Evolutionary conservation across 2,888 invertebrate species (phyloP).

Genomic region (Drosophila diplacantha): DNA sequence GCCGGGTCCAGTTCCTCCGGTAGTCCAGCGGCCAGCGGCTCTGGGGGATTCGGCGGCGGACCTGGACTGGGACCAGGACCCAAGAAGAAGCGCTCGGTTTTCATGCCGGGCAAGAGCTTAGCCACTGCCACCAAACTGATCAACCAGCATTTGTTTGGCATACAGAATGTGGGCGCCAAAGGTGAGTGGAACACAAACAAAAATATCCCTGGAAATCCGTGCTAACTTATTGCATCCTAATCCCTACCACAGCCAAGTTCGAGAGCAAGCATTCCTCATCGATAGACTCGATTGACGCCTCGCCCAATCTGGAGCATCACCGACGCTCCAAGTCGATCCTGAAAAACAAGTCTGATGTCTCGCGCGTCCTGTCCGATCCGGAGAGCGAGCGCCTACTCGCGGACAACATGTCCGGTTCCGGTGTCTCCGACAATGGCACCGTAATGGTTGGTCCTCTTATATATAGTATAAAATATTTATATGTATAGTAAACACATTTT

Average conservation of each 20-base stretch:
- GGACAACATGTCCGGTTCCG: constrained; percentile 81
- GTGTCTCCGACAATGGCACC: constrained; percentile 80
- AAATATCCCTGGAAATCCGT: neutral
- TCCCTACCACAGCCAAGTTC: constrained; percentile 72
- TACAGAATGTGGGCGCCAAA: constrained; percentile 79
- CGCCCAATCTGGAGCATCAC: constrained; percentile 83
- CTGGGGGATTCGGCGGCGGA: constrained; percentile 48
- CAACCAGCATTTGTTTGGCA: constrained; percentile 86
- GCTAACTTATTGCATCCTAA: no score
- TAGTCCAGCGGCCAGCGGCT: constrained; percentile 46
- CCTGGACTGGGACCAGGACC: constrained; percentile 30
- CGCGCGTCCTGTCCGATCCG: constrained; percentile 81
- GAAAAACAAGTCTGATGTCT: constrained; percentile 84
- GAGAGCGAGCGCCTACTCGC: constrained; percentile 87
- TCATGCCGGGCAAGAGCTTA: constrained; percentile 82
- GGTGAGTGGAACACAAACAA: constrained; percentile 53
- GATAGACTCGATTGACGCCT: constrained; percentile 84
- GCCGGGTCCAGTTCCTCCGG: constrained; percentile 20
- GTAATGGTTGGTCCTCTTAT: constrained; percentile 73
- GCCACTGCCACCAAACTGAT: constrained; percentile 85
- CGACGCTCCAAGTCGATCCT: constrained; percentile 86
- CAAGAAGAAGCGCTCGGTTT: constrained; percentile 79
- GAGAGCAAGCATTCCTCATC: constrained; percentile 84
- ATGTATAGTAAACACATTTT: neutral
- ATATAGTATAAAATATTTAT: no score